These are phyloP conservation scores for Branchipolynoe longqiensis DNA, from an alignment of 2,888 invertebrate species.

Conservation along the genomic window DNA sequence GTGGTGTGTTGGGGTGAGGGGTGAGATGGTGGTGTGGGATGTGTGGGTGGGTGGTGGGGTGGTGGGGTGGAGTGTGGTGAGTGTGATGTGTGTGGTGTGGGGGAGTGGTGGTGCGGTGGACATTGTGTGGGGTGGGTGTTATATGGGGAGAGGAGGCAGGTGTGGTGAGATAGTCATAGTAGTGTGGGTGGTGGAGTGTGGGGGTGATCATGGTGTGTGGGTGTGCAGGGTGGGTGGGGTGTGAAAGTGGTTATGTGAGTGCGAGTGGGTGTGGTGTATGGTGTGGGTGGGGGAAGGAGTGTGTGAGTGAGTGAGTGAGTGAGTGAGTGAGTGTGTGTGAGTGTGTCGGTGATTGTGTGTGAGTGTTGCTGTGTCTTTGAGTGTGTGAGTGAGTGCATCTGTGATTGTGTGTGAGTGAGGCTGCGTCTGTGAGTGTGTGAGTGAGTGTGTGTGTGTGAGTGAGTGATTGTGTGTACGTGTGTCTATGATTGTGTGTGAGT, in stretches of 20 bases:
- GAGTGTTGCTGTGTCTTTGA: no score
- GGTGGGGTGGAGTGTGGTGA: neutral
- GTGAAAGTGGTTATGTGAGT: neutral
- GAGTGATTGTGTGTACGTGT: no score
- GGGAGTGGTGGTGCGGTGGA: no score
- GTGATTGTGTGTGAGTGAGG: neutral
- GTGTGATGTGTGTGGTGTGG: neutral
- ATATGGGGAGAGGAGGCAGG: no score
- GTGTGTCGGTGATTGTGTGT: no score
- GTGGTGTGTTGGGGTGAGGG: neutral
- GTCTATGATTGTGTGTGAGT: no score
- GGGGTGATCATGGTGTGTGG: neutral
- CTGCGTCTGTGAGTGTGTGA: no score
- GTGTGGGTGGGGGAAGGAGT: neutral
- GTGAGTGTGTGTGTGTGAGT: no score
- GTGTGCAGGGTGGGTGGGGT: neutral
- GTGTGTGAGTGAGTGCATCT: neutral
- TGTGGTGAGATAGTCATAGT: no score
- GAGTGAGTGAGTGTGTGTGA: conserved; percentile 6
- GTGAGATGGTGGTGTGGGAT: neutral
- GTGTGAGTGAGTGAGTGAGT: conserved; percentile 15
- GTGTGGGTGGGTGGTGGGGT: neutral
- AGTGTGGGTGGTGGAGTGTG: neutral
- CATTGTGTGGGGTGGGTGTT: no score
- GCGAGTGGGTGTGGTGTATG: neutral